These are phyloP conservation scores for Falco cherrug DNA, from an alignment of 2,797 vertebrate genomes.

Conservation along the genomic window DNA sequence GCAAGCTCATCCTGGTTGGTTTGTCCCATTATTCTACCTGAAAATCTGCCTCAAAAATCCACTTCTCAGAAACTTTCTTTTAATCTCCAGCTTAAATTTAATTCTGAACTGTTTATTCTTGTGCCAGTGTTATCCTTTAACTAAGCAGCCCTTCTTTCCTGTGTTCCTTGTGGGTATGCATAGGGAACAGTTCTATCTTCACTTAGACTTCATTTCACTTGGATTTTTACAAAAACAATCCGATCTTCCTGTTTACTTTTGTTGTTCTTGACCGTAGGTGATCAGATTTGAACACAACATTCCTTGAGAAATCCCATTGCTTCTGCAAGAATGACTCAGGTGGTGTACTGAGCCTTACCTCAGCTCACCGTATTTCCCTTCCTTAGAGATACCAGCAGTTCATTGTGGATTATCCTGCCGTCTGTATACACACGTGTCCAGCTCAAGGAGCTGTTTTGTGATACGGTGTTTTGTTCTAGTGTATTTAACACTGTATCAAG, in stretches of 20 bases:
- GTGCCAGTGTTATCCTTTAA: neutral
- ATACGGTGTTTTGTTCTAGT: neutral
- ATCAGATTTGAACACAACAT: neutral
- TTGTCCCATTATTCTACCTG: neutral
- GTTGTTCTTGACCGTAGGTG: neutral
- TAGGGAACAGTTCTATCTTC: neutral
- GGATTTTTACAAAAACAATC: neutral
- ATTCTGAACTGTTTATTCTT: neutral
- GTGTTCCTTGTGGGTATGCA: neutral
- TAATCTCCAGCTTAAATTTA: neutral
- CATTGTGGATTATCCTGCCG: neutral
- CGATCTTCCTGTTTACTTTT: neutral
- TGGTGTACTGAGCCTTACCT: neutral
- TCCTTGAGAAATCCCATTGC: neutral
- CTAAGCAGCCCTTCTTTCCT: neutral
- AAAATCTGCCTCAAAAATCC: neutral
- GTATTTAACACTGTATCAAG: neutral
- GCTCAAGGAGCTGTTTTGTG: neutral
- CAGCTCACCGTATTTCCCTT: neutral
- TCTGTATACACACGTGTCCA: neutral
- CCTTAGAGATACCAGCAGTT: neutral
- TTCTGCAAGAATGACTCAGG: neutral
- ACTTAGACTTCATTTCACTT: neutral
- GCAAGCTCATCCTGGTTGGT: neutral
- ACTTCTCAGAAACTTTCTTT: neutral